phyloP scores from a whole-genome alignment of 2,797 vertebrate species.

The Pseudomugil tenellus region DNA sequence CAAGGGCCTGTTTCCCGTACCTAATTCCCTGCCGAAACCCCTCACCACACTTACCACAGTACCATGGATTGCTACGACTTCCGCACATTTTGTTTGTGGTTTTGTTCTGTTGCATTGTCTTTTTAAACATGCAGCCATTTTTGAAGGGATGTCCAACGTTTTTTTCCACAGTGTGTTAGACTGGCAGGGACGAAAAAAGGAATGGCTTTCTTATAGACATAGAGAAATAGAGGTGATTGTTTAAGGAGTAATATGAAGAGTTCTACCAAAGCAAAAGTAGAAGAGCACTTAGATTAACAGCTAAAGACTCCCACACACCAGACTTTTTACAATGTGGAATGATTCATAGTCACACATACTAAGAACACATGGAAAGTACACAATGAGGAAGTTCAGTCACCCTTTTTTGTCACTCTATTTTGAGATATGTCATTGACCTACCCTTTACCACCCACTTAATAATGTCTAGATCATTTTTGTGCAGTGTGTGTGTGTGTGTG shows the following conservation, averaged over 20 bases:
- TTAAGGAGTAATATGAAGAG: constrained; percentile 35
- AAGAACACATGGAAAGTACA: constrained; percentile 13
- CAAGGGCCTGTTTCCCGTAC: constrained; percentile 73
- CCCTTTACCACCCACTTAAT: constrained; percentile 15
- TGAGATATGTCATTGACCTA: constrained; percentile 16
- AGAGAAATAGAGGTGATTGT: constrained; percentile 6
- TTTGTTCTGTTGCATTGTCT: constrained; percentile 39
- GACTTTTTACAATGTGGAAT: constrained; percentile 33
- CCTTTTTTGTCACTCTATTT: constrained; percentile 37
- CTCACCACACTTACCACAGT: constrained; percentile 49
- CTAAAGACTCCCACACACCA: constrained; percentile 15
- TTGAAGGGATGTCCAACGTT: constrained; percentile 1
- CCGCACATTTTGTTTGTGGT: constrained; percentile 23
- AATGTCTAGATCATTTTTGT: constrained; percentile 1
- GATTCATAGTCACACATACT: constrained; percentile 47
- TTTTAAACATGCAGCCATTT: constrained; percentile 26
- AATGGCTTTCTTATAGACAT: constrained; percentile 25
- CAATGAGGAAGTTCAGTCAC: constrained; percentile 41
- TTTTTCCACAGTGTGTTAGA: constrained; percentile 24
- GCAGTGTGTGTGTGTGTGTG: constrained; percentile 3
- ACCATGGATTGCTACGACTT: constrained; percentile 38
- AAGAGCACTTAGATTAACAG: constrained; percentile 5
- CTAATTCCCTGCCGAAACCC: constrained; percentile 43
- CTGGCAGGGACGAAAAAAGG: constrained; percentile 25
- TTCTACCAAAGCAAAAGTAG: constrained; percentile 22